These are phyloP conservation scores for Brachionus paranguensis DNA, from an alignment of 1,140 invertebrate species.

Conservation along the genomic window DNA sequence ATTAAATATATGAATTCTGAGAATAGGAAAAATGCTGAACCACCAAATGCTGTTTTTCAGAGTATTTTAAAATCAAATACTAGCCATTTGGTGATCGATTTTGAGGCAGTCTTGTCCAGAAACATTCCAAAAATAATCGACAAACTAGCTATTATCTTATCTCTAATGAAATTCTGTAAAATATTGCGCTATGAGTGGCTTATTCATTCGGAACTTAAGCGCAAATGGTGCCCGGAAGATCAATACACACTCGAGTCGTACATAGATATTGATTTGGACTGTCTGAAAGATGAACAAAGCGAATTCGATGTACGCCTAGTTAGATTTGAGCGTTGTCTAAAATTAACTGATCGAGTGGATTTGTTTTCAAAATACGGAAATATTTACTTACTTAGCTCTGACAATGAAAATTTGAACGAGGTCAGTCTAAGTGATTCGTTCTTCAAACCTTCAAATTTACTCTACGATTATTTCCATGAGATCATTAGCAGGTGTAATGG, in stretches of 20 bases:
- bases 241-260: background rate
- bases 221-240: background rate
- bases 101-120: background rate
- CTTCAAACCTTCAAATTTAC: background rate
- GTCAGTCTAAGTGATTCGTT: background rate
- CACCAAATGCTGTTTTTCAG: background rate
- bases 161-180: background rate
- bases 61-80: background rate
- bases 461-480: background rate
- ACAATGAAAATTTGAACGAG: background rate
- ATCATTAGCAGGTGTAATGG: background rate
- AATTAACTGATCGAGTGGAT: background rate
- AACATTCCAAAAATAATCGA: background rate
- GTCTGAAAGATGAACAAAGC: background rate
- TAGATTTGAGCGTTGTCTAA: background rate
- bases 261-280: background rate
- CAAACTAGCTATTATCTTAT: background rate
- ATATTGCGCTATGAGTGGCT: conserved; percentile 6
- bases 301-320: background rate
- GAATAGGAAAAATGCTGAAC: background rate
- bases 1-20: background rate
- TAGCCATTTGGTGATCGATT: background rate
- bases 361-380: background rate
- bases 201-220: background rate
- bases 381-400: background rate